phyloP scores from a whole-genome alignment of 2,113 vertebrate genomes.

The Colistium nudipinnis region DNA sequence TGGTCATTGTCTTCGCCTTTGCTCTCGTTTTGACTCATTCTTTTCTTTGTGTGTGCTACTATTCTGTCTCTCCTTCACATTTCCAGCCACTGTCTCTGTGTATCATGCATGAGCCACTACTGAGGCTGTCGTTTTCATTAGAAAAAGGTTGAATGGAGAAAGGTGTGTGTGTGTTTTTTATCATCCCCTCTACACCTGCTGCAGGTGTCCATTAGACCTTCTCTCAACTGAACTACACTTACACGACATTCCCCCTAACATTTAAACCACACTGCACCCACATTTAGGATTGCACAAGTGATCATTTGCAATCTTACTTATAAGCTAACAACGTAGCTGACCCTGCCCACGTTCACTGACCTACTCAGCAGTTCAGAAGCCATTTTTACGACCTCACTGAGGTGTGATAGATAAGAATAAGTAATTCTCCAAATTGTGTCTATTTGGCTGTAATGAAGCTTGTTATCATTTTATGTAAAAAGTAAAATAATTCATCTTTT shows the following conservation, averaged over 20 bases:
- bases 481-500: neutral
- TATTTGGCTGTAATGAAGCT: no score
- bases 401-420: conserved; percentile 3
- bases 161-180: neutral
- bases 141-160: neutral
- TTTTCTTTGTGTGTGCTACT: neutral
- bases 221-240: conserved; percentile 39
- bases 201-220: conserved; percentile 49
- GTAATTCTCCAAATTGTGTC: conserved; percentile 21
- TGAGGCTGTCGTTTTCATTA: neutral
- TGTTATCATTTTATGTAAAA: no score
- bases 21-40: neutral
- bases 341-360: conserved; percentile 31
- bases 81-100: neutral
- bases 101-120: neutral
- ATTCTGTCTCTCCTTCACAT: neutral
- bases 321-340: conserved; percentile 45
- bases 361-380: conserved; percentile 41
- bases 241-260: conserved; percentile 40
- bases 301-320: conserved; percentile 58
- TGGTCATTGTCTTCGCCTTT: neutral
- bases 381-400: conserved; percentile 24
- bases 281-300: conserved; percentile 55
- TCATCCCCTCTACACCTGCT: neutral
- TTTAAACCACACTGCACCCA: conserved; percentile 51